phyloP scores from a whole-genome alignment of 2,888 invertebrate species.

The Eupithecia pulchellata region DNA sequence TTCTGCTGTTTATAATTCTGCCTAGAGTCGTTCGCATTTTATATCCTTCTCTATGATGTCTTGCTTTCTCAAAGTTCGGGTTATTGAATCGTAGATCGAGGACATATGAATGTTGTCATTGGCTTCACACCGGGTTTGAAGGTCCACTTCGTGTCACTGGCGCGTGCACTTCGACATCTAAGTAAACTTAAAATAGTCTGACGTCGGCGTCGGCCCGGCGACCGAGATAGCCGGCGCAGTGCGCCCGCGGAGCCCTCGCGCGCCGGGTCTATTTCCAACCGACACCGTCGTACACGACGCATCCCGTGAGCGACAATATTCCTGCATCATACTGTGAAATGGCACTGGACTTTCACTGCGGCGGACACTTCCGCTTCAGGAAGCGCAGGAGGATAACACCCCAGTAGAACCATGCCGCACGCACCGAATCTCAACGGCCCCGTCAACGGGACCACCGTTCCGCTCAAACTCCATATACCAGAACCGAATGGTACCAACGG shows the following conservation, averaged over 20 bases:
- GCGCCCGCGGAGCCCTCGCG: constrained; percentile 79
- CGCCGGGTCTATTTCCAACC: constrained; percentile 83
- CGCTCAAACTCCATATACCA: constrained; percentile 73
- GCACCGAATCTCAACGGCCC: constrained; percentile 54
- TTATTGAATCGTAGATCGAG: constrained; percentile 29
- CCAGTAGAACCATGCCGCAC: constrained; percentile 68
- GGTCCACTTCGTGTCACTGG: constrained; percentile 73
- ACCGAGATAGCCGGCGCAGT: constrained; percentile 83
- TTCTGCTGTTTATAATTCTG: background rate
- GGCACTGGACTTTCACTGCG: constrained; percentile 79
- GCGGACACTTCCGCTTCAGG: constrained; percentile 77
- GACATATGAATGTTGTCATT: constrained; percentile 54
- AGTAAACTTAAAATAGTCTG: constrained; percentile 83
- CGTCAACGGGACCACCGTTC: constrained; percentile 53
- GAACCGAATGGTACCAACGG: constrained; percentile 57
- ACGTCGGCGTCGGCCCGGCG: constrained; percentile 78
- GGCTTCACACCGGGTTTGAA: constrained; percentile 61
- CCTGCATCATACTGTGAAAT: constrained; percentile 77
- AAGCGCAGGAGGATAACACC: constrained; percentile 69
- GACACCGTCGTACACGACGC: constrained; percentile 72
- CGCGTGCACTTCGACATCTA: constrained; percentile 83
- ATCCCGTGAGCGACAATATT: constrained; percentile 75
- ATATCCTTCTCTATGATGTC: background rate
- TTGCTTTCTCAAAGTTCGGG: background rate
- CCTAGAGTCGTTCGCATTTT: background rate